phyloP scores from a whole-genome alignment of 1,140 invertebrate genomes.

The Hypothenemus hampei region DNA sequence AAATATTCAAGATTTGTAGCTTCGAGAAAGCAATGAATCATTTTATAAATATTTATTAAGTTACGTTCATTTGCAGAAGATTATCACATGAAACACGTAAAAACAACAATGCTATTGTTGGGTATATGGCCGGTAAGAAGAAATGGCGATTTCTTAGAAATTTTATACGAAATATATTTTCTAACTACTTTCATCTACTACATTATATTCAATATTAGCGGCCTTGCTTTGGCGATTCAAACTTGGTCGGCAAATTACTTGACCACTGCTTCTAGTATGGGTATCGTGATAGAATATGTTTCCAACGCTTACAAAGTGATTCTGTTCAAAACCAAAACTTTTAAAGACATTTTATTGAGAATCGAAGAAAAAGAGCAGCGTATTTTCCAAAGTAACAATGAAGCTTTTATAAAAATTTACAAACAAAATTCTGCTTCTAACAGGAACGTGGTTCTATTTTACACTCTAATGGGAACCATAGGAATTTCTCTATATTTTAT shows the following conservation, averaged over 20 bases:
- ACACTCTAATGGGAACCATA: conserved; percentile 15
- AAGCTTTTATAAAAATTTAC: conserved; percentile 18
- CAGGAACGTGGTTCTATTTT: conserved; percentile 14
- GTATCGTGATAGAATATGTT: conserved; percentile 21
- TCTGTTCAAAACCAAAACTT: conserved; percentile 1
- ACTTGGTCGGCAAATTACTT: conserved; percentile 18
- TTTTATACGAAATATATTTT: conserved; percentile 18
- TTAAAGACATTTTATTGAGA: conserved; percentile 9
- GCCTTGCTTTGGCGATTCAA: conserved; percentile 6
- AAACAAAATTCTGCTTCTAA: conserved; percentile 10
- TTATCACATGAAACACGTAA: conserved; percentile 11
- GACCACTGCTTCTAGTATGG: conserved; percentile 16
- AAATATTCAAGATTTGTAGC: too few relatives aligned
- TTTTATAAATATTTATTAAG: too few relatives aligned
- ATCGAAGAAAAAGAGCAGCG: conserved; percentile 2
- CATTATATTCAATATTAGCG: conserved; percentile 16
- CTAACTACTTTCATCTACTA: conserved; percentile 18
- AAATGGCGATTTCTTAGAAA: background rate
- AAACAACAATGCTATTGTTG: conserved; percentile 7
- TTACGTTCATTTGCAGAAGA: too few relatives aligned
- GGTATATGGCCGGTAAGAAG: conserved; percentile 24
- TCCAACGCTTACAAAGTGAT: conserved; percentile 21
- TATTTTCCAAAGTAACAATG: conserved; percentile 14
- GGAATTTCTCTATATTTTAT: conserved; percentile 23
- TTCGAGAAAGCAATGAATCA: too few relatives aligned